phyloP scores from a whole-genome alignment of 2,113 vertebrate species.

The Cyprinodon variegatus region DNA sequence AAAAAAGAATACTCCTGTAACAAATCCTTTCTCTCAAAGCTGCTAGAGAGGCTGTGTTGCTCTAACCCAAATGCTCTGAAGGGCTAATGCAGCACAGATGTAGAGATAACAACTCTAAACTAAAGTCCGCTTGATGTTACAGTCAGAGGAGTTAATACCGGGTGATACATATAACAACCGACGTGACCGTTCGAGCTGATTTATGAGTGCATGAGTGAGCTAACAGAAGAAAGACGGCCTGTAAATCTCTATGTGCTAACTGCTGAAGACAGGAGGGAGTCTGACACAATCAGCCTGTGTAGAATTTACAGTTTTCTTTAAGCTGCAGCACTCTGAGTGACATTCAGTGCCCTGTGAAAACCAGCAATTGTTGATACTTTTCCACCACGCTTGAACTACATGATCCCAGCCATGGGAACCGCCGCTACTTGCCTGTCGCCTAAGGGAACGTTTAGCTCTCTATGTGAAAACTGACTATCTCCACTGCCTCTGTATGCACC shows the following conservation, averaged over 20 bases:
- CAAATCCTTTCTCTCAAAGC: background rate
- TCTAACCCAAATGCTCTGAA: conserved; percentile 27
- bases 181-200: conserved; percentile 6
- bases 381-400: conserved; percentile 9
- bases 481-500: conserved; percentile 5
- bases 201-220: conserved; percentile 41
- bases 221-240: conserved; percentile 34
- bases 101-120: conserved; percentile 17
- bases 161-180: conserved; percentile 1
- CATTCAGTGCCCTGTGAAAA: conserved; percentile 1
- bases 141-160: conserved; percentile 12
- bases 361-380: background rate
- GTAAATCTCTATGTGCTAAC: conserved; percentile 45
- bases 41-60: conserved; percentile 25
- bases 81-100: conserved; percentile 56
- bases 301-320: conserved; percentile 51
- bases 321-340: conserved; percentile 1
- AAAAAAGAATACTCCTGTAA: background rate
- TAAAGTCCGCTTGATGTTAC: conserved; percentile 18
- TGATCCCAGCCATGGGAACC: conserved; percentile 66
- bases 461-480: background rate
- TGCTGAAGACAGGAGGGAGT: conserved; percentile 37
- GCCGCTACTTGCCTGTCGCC: conserved; percentile 43
- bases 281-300: conserved; percentile 5
- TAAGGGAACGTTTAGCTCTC: conserved; percentile 7